Conservation (phyloP, 2,888 invertebrate species). For the Minunthozetes semirufus region DNA sequence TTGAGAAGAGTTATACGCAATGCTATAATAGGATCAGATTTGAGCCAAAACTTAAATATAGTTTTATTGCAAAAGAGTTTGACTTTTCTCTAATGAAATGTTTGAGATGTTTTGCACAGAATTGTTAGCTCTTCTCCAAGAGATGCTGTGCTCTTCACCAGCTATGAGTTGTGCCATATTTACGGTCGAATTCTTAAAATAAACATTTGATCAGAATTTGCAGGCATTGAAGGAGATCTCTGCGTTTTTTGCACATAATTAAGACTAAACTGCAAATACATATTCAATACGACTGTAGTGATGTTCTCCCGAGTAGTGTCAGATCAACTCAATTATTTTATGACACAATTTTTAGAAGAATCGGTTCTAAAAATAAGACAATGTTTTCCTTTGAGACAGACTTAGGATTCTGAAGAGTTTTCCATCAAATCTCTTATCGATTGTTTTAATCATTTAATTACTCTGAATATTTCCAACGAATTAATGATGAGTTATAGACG, state of each 20-base stretch:
- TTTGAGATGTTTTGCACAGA: background rate
- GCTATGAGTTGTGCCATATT: slow-evolving; percentile 19
- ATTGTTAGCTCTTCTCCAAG: background rate
- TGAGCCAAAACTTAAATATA: slow-evolving; percentile 7
- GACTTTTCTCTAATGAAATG: background rate
- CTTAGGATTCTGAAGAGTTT: too few species aligned
- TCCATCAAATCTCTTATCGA: too few species aligned
- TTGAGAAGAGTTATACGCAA: background rate
- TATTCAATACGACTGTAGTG: background rate
- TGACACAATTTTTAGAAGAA: background rate
- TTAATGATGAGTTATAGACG: slow-evolving; percentile 29
- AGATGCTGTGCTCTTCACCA: too few species aligned
- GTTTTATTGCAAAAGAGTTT: slow-evolving; percentile 12
- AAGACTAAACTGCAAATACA: background rate
- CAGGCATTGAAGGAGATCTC: background rate
- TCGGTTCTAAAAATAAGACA: slow-evolving; percentile 4
- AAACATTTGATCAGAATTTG: slow-evolving; percentile 22
- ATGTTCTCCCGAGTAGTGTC: too few species aligned
- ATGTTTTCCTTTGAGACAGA: background rate
- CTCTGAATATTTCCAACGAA: background rate
- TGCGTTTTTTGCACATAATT: background rate
- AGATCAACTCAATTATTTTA: background rate
- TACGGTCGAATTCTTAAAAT: slow-evolving; percentile 28
- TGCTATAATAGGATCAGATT: slow-evolving; percentile 8
- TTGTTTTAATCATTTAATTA: background rate